Evolutionary conservation across 30 jellyfish, hydroid and myxozoan genomes (phyloP).

Genomic region (Aurelia sp.): DNA sequence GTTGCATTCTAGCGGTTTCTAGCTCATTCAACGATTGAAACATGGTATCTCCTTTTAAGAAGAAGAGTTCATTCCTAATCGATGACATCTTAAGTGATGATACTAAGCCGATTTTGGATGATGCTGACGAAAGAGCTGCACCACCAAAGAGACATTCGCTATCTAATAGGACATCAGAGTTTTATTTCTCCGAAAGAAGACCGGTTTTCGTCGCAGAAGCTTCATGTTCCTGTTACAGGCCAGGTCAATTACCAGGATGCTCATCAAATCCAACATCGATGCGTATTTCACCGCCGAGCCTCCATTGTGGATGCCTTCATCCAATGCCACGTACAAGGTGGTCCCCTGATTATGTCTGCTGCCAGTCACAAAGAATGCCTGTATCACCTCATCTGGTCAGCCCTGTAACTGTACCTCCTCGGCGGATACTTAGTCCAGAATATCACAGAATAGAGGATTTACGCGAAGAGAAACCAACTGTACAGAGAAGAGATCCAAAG

Average conservation of each 20-base stretch:
- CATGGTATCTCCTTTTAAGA: background rate
- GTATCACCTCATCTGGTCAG: no score
- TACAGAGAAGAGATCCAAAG: background rate
- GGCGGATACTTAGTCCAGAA: conserved; percentile 27
- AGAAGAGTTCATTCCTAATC: conserved; percentile 50
- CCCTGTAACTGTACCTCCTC: background rate
- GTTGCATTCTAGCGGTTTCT: no score
- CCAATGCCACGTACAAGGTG: conserved; percentile 29
- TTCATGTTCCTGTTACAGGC: conserved; percentile 49
- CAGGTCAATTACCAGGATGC: conserved; percentile 23
- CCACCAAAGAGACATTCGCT: background rate
- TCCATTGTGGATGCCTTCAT: conserved; percentile 42
- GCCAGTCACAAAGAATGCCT: conserved; percentile 34
- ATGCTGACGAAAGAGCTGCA: background rate
- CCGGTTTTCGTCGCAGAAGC: conserved; percentile 4
- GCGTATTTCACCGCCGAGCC: conserved; percentile 44
- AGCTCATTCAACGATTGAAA: background rate
- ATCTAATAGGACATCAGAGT: background rate
- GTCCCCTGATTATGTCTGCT: conserved; percentile 36
- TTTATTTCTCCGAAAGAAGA: background rate
- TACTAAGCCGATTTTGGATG: background rate
- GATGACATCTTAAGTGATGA: conserved; percentile 45
- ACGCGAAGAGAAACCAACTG: background rate
- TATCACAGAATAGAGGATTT: conserved; percentile 1
- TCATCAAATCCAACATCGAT: conserved; percentile 18